A percentile compares a stretch with the other conserved stretches of the same genome.
Conservation (phyloP, 2,113 vertebrate genomes). For the Sturnira hondurensis region DNA sequence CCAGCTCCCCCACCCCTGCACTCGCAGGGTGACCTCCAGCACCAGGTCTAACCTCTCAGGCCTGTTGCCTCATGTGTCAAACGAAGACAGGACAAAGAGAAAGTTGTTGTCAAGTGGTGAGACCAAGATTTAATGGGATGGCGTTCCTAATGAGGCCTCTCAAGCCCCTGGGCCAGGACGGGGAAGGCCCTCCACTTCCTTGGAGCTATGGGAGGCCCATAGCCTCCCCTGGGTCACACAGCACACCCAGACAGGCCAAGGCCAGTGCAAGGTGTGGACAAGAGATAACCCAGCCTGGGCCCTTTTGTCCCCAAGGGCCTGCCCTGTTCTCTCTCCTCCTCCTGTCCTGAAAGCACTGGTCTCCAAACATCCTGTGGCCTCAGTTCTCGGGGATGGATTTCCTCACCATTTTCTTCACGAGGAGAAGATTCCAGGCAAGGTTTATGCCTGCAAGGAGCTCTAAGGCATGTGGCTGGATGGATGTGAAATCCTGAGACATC, state of each 20-base stretch:
- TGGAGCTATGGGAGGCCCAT: neutral
- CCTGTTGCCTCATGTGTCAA: neutral
- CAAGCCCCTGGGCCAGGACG: neutral
- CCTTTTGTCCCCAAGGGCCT: neutral
- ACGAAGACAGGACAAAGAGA: neutral
- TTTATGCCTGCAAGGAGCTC: neutral
- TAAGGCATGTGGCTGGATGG: accelerated
- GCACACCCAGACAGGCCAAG: neutral
- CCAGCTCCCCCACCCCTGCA: neutral
- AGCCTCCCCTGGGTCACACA: neutral
- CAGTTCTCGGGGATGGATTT: neutral
- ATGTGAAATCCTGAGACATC: no score
- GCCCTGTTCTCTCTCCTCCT: neutral
- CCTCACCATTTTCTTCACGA: neutral
- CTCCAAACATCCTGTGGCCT: neutral
- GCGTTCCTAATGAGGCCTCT: neutral
- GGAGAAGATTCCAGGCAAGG: neutral
- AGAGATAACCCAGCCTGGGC: neutral
- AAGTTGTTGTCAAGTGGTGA: neutral
- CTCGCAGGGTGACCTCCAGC: neutral
- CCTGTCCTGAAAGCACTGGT: neutral
- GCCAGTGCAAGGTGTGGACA: neutral
- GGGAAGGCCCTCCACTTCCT: neutral
- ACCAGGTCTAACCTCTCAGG: neutral
- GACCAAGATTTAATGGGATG: accelerated